phyloP scores from a whole-genome alignment of 2,888 invertebrate species.

The Drosophila robusta region DNA sequence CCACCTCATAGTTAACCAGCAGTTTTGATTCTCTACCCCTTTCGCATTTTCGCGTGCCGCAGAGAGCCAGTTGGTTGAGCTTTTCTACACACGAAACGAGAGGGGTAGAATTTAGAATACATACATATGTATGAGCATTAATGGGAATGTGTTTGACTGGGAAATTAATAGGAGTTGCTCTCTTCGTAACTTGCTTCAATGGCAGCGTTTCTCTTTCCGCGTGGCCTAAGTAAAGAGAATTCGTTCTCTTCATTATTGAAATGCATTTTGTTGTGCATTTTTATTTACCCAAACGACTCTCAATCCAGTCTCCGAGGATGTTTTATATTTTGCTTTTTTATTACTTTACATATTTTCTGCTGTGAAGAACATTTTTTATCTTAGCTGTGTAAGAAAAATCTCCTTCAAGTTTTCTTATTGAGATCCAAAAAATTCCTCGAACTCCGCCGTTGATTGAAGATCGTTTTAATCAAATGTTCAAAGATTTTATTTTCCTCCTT shows the following conservation, averaged over 20 bases:
- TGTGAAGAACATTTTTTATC: too few species aligned
- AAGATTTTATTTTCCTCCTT: too few species aligned
- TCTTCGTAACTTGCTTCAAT: constrained; percentile 2
- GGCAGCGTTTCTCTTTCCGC: neutral
- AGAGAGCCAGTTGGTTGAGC: constrained; percentile 1
- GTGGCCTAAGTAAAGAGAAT: neutral
- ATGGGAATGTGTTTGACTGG: neutral
- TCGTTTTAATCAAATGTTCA: too few species aligned
- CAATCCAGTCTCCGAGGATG: too few species aligned
- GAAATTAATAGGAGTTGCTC: constrained; percentile 15
- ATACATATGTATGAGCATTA: neutral
- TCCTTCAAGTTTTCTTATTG: too few species aligned
- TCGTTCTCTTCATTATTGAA: constrained; percentile 11
- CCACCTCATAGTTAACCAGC: neutral
- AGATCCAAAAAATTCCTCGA: too few species aligned
- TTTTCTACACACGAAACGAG: constrained; percentile 1
- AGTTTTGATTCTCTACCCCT: neutral
- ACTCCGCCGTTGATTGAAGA: too few species aligned
- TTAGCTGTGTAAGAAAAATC: too few species aligned
- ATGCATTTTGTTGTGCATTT: neutral
- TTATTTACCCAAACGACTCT: neutral
- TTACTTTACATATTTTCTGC: too few species aligned
- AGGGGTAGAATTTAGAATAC: constrained; percentile 14
- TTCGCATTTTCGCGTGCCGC: neutral
- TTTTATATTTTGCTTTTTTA: too few species aligned